Evolutionary conservation across 2,797 vertebrate genomes (phyloP).

Genomic region (Chelonia mydas): DNA sequence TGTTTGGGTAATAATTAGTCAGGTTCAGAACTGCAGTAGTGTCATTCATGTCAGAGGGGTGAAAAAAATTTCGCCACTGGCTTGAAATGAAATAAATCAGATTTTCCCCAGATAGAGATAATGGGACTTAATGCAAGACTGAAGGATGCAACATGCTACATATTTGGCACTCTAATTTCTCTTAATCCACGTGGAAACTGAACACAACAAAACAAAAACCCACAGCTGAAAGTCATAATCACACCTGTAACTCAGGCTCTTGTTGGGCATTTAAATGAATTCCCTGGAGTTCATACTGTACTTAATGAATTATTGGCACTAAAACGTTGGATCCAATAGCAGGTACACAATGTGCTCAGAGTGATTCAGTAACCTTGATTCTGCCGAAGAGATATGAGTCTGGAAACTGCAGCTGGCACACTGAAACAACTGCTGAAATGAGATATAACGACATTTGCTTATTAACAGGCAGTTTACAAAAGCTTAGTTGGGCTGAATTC

Average conservation of each 20-base stretch:
- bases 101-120: not conserved
- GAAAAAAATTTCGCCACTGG: not conserved
- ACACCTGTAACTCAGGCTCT: not conserved
- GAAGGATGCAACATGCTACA: not conserved
- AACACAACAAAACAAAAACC: not conserved
- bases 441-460: not conserved
- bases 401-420: not conserved
- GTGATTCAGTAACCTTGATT: not conserved
- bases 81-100: not conserved
- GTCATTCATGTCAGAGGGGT: not conserved
- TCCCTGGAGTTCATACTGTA: not conserved
- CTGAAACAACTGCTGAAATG: not conserved
- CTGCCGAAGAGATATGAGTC: not conserved
- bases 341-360: fast-evolving
- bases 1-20: not conserved
- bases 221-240: not conserved
- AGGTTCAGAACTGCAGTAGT: not conserved
- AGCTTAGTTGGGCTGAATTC: not conserved
- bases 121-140: not conserved
- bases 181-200: fast-evolving
- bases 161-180: not conserved
- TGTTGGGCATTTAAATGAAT: not conserved
- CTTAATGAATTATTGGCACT: not conserved
- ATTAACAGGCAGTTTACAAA: not conserved
- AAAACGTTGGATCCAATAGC: not conserved